Conservation (phyloP, 2,113 vertebrate genomes). For the Chaetorhynchus papuensis region DNA sequence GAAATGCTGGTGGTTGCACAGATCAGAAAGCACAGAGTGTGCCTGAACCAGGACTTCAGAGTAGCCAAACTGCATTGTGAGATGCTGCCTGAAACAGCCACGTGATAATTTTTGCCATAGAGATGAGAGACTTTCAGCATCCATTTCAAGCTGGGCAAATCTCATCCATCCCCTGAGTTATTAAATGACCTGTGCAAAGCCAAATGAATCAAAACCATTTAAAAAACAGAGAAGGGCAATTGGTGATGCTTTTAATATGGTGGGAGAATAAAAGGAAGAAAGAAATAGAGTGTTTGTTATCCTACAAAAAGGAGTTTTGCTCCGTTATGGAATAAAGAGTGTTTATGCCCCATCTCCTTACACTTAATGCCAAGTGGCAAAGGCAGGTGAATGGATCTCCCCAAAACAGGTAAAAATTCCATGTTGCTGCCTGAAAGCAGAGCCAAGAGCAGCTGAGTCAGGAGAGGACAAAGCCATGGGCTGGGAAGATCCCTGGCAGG, state of each 20-base stretch:
- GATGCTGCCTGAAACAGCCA: background rate
- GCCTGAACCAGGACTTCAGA: background rate
- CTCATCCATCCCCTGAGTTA: background rate
- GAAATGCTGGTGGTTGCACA: background rate
- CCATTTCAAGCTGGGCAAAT: slow-evolving; percentile 5
- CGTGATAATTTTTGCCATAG: background rate
- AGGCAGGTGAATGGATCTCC: background rate
- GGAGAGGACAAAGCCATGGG: background rate
- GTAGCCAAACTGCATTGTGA: background rate
- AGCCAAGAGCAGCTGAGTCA: background rate
- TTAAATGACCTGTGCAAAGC: background rate
- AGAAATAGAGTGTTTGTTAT: background rate
- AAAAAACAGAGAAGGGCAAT: background rate
- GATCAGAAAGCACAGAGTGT: slow-evolving; percentile 5
- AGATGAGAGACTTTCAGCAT: background rate
- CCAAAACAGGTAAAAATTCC: background rate
- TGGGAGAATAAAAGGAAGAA: background rate
- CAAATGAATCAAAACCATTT: background rate
- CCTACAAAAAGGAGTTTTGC: background rate
- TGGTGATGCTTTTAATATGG: background rate
- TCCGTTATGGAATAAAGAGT: background rate
- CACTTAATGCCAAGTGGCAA: background rate
- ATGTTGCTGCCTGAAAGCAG: background rate
- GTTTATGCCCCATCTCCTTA: background rate
- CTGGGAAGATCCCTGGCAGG: background rate